phyloP scores from a whole-genome alignment of 2,113 vertebrate species.

The Spheniscus mendiculus region DNA sequence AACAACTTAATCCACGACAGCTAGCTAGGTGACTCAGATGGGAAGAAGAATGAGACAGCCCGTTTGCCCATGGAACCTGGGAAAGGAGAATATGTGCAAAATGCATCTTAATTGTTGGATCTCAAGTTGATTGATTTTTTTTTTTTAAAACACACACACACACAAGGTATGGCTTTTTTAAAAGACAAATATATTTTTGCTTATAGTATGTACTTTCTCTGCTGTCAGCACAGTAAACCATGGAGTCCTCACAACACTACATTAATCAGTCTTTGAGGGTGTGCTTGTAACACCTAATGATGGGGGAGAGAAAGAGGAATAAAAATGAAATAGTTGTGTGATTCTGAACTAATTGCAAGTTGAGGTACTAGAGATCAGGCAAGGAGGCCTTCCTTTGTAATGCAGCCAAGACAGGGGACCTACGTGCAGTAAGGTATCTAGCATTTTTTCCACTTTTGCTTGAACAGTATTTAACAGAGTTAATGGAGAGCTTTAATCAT shows the following conservation, averaged over 20 bases:
- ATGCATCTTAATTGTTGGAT: background rate
- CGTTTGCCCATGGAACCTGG: background rate
- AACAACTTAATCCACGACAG: background rate
- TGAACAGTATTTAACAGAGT: background rate
- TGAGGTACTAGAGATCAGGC: background rate
- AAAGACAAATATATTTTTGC: background rate
- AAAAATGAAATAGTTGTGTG: background rate
- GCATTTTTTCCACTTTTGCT: background rate
- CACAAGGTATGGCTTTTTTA: background rate
- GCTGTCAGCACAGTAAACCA: background rate
- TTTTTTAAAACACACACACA: too few species aligned
- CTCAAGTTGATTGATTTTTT: background rate
- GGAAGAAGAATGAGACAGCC: background rate
- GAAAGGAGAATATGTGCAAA: background rate
- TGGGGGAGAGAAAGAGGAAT: background rate
- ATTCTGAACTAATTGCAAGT: background rate
- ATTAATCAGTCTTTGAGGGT: background rate
- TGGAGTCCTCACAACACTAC: background rate
- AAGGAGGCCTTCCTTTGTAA: background rate
- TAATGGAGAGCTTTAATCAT: slow-evolving; percentile 36
- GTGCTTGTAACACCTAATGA: background rate
- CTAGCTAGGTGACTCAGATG: background rate
- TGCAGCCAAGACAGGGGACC: background rate
- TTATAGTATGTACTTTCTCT: background rate
- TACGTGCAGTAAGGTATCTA: background rate